phyloP scores from a whole-genome alignment of 2,888 invertebrate species.

The Epirrhoe alternata region DNA sequence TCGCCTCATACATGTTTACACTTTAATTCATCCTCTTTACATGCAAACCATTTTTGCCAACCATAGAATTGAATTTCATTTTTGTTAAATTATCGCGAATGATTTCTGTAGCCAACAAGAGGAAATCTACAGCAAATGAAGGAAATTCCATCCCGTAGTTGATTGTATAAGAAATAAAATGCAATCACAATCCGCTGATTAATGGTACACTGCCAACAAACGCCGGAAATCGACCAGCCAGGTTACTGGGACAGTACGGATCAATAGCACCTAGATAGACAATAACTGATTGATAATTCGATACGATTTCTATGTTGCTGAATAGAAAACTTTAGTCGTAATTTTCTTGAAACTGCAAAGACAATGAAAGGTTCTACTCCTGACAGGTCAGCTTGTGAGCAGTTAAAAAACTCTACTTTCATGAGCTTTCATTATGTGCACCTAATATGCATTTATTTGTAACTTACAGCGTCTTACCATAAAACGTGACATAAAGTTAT shows the following conservation, averaged over 20 bases:
- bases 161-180: neutral
- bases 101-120: neutral
- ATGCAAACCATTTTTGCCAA: too few relatives aligned
- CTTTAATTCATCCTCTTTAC: too few relatives aligned
- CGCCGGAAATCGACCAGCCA: constrained; percentile 56
- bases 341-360: neutral
- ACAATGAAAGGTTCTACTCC: neutral
- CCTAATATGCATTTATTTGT: neutral
- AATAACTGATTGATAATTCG: constrained; percentile 77
- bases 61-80: too few relatives aligned
- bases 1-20: too few relatives aligned
- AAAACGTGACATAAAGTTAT: too few relatives aligned
- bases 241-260: constrained; percentile 51
- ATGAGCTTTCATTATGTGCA: neutral
- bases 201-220: constrained; percentile 42
- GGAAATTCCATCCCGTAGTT: neutral
- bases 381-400: neutral
- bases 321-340: constrained; percentile 19
- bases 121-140: neutral
- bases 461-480: too few relatives aligned
- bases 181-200: constrained; percentile 5
- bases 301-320: constrained; percentile 72
- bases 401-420: neutral
- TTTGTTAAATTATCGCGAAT: too few relatives aligned
- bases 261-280: constrained; percentile 57